phyloP scores from a whole-genome alignment of 2,797 vertebrate genomes.

The Clamator glandarius region DNA sequence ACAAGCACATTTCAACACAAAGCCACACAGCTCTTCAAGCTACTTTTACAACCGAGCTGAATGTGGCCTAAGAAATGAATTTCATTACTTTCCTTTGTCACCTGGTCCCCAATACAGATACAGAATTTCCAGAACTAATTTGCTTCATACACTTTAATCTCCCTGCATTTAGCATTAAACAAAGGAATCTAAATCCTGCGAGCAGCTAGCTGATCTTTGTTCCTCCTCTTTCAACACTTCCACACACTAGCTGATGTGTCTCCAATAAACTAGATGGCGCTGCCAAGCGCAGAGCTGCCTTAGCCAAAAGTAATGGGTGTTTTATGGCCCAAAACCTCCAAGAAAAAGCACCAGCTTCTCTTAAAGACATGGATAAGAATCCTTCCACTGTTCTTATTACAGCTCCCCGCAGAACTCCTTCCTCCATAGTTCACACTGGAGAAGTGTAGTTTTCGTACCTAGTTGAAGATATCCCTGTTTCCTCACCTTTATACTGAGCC shows the following conservation, averaged over 20 bases:
- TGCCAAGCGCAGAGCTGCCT: background rate
- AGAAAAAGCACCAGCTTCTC: background rate
- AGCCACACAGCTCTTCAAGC: background rate
- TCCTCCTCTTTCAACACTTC: background rate
- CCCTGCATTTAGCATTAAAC: background rate
- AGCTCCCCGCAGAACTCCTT: background rate
- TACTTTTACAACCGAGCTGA: background rate
- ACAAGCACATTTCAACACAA: background rate
- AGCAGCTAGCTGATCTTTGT: background rate
- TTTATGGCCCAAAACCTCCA: background rate
- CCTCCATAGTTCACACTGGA: background rate
- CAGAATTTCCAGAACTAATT: background rate
- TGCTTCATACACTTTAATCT: background rate
- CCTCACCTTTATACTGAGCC: background rate
- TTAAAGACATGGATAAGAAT: background rate
- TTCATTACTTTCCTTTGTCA: background rate
- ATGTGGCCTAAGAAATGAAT: background rate
- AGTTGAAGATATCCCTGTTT: background rate
- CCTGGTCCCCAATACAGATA: rapidly evolving
- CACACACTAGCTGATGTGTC: background rate
- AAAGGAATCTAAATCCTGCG: background rate
- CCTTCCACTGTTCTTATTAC: background rate
- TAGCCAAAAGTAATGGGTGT: background rate
- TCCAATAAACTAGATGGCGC: background rate
- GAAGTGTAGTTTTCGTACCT: background rate